Evolutionary conservation across 2,113 vertebrate genomes (phyloP).

Genomic region (Electrona antarctica): DNA sequence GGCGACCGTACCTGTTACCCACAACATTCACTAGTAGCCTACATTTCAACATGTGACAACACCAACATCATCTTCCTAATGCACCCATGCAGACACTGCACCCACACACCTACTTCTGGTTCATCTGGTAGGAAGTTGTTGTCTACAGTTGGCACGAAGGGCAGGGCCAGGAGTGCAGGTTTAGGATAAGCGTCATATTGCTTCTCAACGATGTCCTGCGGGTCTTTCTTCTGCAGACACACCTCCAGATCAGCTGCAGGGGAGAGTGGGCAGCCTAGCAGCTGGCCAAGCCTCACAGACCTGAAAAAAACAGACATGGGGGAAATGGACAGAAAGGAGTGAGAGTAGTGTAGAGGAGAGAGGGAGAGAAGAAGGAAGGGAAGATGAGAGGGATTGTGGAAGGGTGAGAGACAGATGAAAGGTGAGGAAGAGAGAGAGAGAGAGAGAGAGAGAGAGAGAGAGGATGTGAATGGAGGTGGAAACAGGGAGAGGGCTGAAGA

Average conservation of each 20-base stretch:
- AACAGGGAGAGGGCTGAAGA: neutral
- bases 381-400: neutral
- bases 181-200: slow-evolving; percentile 59
- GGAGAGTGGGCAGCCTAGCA: slow-evolving; percentile 78
- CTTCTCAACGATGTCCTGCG: slow-evolving; percentile 73
- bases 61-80: no score
- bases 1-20: no score
- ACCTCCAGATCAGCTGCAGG: slow-evolving; percentile 73
- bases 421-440: no score
- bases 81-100: neutral
- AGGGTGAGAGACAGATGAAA: no score
- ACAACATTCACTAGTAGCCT: no score
- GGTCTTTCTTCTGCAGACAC: slow-evolving; percentile 81
- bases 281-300: slow-evolving; percentile 73
- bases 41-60: no score
- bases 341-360: neutral
- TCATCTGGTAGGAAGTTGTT: slow-evolving; percentile 83
- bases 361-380: neutral
- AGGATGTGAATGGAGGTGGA: neutral
- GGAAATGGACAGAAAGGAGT: neutral
- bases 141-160: slow-evolving; percentile 84
- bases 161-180: neutral
- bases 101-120: slow-evolving; percentile 62
- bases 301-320: slow-evolving; percentile 24
- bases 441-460: neutral